Base-by-base conservation (phyloP, 2,113 vertebrate genomes). In the Athene cunicularia region DNA sequence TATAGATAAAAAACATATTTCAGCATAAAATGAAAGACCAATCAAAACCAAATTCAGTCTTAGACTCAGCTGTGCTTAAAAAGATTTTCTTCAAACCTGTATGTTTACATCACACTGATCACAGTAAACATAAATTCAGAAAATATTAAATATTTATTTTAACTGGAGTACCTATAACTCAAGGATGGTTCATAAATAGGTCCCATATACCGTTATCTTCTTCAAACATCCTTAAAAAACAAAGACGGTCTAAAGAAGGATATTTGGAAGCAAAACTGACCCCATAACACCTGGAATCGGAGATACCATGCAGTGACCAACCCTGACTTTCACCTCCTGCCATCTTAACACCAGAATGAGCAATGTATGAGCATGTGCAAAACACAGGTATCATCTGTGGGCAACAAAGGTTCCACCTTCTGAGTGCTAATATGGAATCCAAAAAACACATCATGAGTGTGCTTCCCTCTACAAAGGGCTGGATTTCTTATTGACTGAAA, bases 181-280 rank as follows among this genome's bases (percentile, higher is more conserved):
- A 53, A 39, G 33, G 27, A 14, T 9, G 9, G 27, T 71, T 56
- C 49, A 22, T 28, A 56, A 64, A n/a, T 19, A 58, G 11, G 20
- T 5, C 17, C 8, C 0, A 0, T 13, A 5, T n/a, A 37, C n/a
- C 27, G n/a, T 53, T 76, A n/a, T 41, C 12, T 30, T 53, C 30
- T 39, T 53, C 43, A 89, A 22, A n/a, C 30, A 30, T 27, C 30
- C 77, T 23, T 53, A n/a, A 74, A 72, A 67, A 21, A 1, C 15
- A 24, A 64, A 84, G 1, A 4, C n/a, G 8, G 7, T 28, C 27
- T 73, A 47, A 52, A 37, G 37, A 86, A 77, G 39, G 6, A 3
- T n/a, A 35, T 72, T 66, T 56, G 13, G 8, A 35, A 81, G 24
- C 18, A n/a, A 64, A 50, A 32, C 35, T 2, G 1, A 19, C 19